Evolutionary conservation across 1,140 invertebrate genomes (phyloP).

Genomic region (Drosophila arizonae): DNA sequence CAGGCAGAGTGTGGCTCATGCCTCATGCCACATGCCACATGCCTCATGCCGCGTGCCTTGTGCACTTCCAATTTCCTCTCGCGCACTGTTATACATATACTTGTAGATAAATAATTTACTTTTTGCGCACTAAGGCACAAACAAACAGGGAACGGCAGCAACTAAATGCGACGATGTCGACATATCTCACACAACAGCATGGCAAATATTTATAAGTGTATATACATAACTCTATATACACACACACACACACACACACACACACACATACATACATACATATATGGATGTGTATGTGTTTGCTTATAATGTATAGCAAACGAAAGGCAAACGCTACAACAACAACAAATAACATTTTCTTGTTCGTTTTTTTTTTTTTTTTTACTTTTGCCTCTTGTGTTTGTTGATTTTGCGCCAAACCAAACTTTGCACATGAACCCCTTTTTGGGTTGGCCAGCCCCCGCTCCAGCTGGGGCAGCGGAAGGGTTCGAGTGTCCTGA

Average conservation of each 20-base stretch:
- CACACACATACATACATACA: slow-evolving; percentile 8
- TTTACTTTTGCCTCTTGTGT: slow-evolving; percentile 31
- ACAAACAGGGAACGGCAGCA: slow-evolving; percentile 53
- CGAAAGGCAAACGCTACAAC: slow-evolving; percentile 19
- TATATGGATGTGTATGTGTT: slow-evolving; percentile 53
- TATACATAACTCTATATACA: slow-evolving; percentile 33
- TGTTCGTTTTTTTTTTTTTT: slow-evolving; percentile 55
- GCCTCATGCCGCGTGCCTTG: slow-evolving; percentile 4
- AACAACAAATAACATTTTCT: slow-evolving; percentile 33
- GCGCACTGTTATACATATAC: slow-evolving; percentile 32
- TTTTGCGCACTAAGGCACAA: slow-evolving; percentile 78
- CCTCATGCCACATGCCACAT: not conserved
- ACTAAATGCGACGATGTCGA: slow-evolving; percentile 63
- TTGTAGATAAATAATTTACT: slow-evolving; percentile 82
- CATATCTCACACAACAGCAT: slow-evolving; percentile 64
- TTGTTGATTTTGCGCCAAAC: slow-evolving; percentile 74
- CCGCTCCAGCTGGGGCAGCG: not conserved
- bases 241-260: not conserved
- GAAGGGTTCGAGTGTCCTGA: slow-evolving; percentile 27
- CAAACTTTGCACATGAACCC: slow-evolving; percentile 73
- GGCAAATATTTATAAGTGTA: slow-evolving; percentile 72
- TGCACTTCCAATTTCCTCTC: slow-evolving; percentile 62
- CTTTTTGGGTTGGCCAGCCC: slow-evolving; percentile 45
- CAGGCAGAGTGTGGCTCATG: not conserved
- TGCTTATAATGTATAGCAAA: slow-evolving; percentile 68